These are phyloP conservation scores for Aphrophora alni DNA, from an alignment of 2,888 invertebrate species.

Conservation along the genomic window DNA sequence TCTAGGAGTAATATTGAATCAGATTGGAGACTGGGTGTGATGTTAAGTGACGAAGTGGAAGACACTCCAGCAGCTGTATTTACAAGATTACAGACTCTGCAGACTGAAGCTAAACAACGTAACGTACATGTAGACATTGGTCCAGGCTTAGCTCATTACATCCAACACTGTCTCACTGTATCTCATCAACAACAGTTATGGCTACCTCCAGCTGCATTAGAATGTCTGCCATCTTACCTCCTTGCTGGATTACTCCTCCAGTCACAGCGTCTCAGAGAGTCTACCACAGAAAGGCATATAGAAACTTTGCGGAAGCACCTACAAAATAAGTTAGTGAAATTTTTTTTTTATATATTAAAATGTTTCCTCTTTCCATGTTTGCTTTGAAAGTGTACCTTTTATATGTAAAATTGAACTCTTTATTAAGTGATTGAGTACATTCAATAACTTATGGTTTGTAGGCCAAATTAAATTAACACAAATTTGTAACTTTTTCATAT, in stretches of 20 bases:
- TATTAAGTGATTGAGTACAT: too few species aligned
- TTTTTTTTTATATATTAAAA: background rate
- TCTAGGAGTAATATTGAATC: slow-evolving; percentile 19
- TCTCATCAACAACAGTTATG: slow-evolving; percentile 52
- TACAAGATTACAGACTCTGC: slow-evolving; percentile 20
- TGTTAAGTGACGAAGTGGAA: slow-evolving; percentile 17
- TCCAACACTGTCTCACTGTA: slow-evolving; percentile 45
- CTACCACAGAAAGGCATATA: slow-evolving; percentile 46
- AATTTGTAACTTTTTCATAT: too few species aligned
- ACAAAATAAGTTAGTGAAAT: slow-evolving; percentile 41
- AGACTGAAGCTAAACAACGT: slow-evolving; percentile 29
- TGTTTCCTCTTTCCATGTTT: too few species aligned
- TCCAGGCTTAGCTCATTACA: slow-evolving; percentile 49
- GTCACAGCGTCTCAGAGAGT: slow-evolving; percentile 46
- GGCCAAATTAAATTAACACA: too few species aligned
- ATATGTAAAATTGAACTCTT: too few species aligned
- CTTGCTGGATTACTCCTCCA: slow-evolving; percentile 47
- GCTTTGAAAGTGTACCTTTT: too few species aligned
- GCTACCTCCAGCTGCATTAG: slow-evolving; percentile 59
- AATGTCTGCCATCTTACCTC: slow-evolving; percentile 55
- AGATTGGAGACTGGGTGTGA: slow-evolving; percentile 29
- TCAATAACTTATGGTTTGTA: too few species aligned
- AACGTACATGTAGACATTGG: slow-evolving; percentile 45
- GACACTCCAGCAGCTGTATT: slow-evolving; percentile 26
- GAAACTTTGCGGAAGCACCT: slow-evolving; percentile 43